Evolutionary conservation across 2,888 invertebrate species (phyloP), one percentile per base, ranked within the genome.

Genomic region (Sinelater perroti): DNA sequence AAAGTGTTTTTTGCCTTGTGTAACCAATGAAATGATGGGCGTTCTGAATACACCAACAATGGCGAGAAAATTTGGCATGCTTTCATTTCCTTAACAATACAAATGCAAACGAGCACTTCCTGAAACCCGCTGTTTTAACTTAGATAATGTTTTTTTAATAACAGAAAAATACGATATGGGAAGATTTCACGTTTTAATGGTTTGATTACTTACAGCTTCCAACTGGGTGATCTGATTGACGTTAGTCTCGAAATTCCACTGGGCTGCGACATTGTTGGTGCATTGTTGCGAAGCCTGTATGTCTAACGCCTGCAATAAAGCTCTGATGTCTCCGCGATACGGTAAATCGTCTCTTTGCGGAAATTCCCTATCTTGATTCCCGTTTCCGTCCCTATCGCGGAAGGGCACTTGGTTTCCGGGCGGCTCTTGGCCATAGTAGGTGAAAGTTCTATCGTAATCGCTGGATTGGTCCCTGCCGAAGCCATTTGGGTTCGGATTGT

Each of bases 241-340:
- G 72, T 93, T 89, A 2, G 93, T 93, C 78, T 93, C 93, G 71
- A 92, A 93, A 74, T 89, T 88, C 93, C 93, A 93, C 72, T 93
- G 93, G 1, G 91, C 90, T 0, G 86, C 89, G n/a, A 93, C 93
- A 75, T 93, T 93, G 45, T 87, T 87, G 0, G 90, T 90, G 71
- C 93, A 93, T 75, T 91, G 89, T 72, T 89, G 86, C 0, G 91
- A 88, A 6, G 91, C 87, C 70, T 89, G 86, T 20, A 87, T 83
- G 73, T 93, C 93, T 17, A 91, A 82, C 58, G 88, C 87, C 33
- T 85, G 82, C 61, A 93, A 74, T 31, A 90, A 81, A 60, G 84
- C 82, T 59, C 83, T 79, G 0, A 82, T 61, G 75, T 78, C 75
- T 24, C 56, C 52, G 36, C 45, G 44, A 55, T 44, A 60, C 2